A percentile compares a stretch with the other conserved stretches of the same genome.
Evolutionary conservation across 1,140 invertebrate genomes (phyloP).

Genomic region (Drosophila kepulauana): DNA sequence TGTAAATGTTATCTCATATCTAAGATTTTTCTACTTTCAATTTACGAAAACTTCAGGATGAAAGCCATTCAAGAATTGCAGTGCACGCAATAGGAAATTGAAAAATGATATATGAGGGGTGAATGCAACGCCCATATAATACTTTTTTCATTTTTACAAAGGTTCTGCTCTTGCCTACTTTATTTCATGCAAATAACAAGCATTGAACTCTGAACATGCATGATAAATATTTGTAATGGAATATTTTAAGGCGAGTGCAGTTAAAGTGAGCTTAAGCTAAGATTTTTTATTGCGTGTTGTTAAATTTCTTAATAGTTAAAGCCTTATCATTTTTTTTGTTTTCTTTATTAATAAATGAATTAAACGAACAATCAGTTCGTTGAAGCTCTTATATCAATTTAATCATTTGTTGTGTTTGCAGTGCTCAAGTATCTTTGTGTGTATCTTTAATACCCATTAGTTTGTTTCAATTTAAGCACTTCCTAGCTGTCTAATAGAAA

Average conservation of each 20-base stretch:
- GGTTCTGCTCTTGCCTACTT: neutral
- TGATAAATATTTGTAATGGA: neutral
- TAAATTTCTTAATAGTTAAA: neutral
- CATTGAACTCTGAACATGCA: neutral
- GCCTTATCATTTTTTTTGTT: neutral
- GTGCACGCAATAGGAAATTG: conserved; percentile 37
- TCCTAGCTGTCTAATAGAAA: neutral
- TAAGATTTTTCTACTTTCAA: too few relatives aligned
- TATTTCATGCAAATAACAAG: too few relatives aligned
- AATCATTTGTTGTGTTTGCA: neutral
- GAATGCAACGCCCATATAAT: neutral
- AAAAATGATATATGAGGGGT: conserved; percentile 44
- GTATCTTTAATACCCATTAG: neutral
- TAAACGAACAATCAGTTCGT: too few relatives aligned
- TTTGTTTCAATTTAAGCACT: conserved; percentile 1
- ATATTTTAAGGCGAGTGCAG: neutral
- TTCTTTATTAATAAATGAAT: too few relatives aligned
- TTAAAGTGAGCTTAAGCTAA: neutral
- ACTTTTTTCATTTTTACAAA: conserved; percentile 3
- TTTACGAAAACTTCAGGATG: neutral
- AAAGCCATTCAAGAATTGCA: neutral
- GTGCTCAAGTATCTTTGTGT: neutral
- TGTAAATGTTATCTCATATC: too few relatives aligned
- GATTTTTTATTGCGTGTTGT: neutral
- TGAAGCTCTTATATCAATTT: neutral